Percentiles rank a stretch among this genome's conserved stretches.
These are phyloP conservation scores for Thecocarcelia acutangulata DNA, from an alignment of 2,888 invertebrate genomes.

Conservation along the genomic window DNA sequence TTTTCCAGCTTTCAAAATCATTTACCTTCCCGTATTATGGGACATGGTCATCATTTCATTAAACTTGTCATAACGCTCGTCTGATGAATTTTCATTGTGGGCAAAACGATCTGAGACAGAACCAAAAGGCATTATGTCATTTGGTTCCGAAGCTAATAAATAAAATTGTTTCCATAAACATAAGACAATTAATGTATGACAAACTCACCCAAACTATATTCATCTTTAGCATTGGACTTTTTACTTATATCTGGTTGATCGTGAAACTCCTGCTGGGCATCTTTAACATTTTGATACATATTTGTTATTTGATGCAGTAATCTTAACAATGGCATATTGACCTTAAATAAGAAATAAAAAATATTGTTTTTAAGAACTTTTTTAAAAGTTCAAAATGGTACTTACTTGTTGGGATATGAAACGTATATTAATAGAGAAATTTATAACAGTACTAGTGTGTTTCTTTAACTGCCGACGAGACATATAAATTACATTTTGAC, in stretches of 20 bases:
- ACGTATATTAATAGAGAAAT: conserved; percentile 93
- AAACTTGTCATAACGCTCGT: conserved; percentile 81
- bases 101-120: conserved; percentile 79
- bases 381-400: not conserved
- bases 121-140: conserved; percentile 78
- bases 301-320: conserved; percentile 97
- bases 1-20: not conserved
- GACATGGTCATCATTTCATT: conserved; percentile 78
- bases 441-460: conserved; percentile 94
- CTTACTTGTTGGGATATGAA: conserved; percentile 94
- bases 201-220: conserved; percentile 84
- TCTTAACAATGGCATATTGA: conserved; percentile 96
- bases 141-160: conserved; percentile 79
- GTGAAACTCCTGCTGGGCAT: conserved; percentile 94
- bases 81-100: conserved; percentile 78
- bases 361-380: not conserved
- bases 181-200: not conserved
- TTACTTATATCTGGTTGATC: conserved; percentile 84
- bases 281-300: conserved; percentile 98
- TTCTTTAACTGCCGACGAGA: conserved; percentile 93
- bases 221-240: conserved; percentile 83
- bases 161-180: not conserved
- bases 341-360: conserved; percentile 81
- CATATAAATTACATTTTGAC: conserved; percentile 92
- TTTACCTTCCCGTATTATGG: conserved; percentile 74